phyloP scores from a whole-genome alignment of 2,888 invertebrate species.

The Taphrorychus bicolor region DNA sequence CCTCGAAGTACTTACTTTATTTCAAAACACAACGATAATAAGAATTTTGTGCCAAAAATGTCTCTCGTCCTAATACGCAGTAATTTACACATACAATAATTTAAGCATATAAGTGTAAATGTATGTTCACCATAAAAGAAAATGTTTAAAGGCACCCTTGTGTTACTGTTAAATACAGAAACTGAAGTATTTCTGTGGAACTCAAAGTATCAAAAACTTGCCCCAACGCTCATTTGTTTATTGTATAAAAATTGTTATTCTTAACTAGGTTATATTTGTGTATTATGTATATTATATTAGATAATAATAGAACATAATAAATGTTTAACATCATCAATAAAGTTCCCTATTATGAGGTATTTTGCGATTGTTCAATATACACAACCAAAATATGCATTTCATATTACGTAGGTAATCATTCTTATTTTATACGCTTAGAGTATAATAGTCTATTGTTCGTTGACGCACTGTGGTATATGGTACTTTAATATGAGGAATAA shows the following conservation, averaged over 20 bases:
- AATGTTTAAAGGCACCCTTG: constrained; percentile 46
- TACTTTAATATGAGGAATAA: constrained; percentile 31
- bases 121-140: constrained; percentile 43
- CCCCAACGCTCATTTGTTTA: constrained; percentile 38
- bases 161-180: constrained; percentile 41
- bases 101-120: constrained; percentile 29
- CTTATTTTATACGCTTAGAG: constrained; percentile 5
- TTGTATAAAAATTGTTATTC: constrained; percentile 19
- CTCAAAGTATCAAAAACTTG: constrained; percentile 18
- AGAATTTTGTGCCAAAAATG: constrained; percentile 11
- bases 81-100: background rate
- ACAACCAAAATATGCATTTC: constrained; percentile 43
- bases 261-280: constrained; percentile 14
- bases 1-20: background rate
- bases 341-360: constrained; percentile 28
- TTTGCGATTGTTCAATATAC: constrained; percentile 53
- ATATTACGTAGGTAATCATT: background rate
- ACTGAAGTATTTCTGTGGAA: constrained; percentile 3
- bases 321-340: constrained; percentile 55
- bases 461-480: constrained; percentile 9
- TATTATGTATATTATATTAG: constrained; percentile 32
- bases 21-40: too few relatives aligned
- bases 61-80: background rate
- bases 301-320: constrained; percentile 43
- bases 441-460: constrained; percentile 29